A percentile compares a stretch with the other conserved stretches of the same genome.
These are phyloP conservation scores for Leptoclinus maculatus DNA, from an alignment of 2,797 vertebrate genomes.

Conservation along the genomic window DNA sequence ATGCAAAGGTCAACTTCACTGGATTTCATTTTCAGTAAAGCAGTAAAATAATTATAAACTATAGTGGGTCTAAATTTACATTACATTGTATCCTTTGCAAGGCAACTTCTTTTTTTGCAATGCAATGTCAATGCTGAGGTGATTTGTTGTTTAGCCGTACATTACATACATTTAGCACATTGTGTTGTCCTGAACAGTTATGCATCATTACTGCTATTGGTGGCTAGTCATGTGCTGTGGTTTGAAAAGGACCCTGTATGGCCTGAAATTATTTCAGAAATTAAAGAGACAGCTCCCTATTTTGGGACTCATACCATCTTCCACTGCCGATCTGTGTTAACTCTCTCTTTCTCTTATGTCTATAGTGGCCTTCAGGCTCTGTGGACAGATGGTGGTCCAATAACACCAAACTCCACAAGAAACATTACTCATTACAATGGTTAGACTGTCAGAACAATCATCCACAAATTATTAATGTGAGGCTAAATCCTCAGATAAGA, in stretches of 20 bases:
- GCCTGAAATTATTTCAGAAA: background rate
- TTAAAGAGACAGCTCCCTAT: background rate
- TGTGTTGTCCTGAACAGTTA: background rate
- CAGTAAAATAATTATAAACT: background rate
- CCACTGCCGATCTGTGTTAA: constrained; percentile 14
- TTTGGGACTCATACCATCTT: constrained; percentile 19
- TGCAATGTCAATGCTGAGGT: background rate
- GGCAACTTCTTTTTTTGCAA: background rate
- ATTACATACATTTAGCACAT: background rate
- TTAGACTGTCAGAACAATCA: constrained; percentile 8
- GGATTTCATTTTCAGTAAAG: constrained; percentile 6
- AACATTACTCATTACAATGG: constrained; percentile 38
- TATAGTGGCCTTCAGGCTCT: constrained; percentile 45
- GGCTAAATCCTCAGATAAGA: background rate
- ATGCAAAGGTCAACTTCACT: constrained; percentile 12
- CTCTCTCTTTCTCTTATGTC: constrained; percentile 15
- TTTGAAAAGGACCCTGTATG: background rate
- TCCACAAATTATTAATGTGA: background rate
- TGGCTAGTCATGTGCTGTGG: background rate
- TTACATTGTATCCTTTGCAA: background rate
- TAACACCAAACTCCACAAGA: constrained; percentile 42
- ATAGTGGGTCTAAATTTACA: background rate
- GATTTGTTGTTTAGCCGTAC: background rate
- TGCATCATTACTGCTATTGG: background rate
- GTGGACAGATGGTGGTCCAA: constrained; percentile 57